Evolutionary conservation across 2,797 vertebrate species (phyloP).

Genomic region (Argyrosomus regius): DNA sequence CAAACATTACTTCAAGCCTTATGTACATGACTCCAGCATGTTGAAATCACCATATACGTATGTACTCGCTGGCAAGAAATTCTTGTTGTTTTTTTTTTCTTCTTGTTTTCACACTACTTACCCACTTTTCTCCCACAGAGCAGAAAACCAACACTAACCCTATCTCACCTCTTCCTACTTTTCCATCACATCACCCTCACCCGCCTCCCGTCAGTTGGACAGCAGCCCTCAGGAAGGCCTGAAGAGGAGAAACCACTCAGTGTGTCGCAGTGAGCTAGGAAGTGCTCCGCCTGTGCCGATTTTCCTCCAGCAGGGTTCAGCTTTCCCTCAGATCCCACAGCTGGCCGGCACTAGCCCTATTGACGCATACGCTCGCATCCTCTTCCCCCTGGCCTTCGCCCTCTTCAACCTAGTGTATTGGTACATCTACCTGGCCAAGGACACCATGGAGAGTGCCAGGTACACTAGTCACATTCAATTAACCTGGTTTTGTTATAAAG

Average conservation of each 20-base stretch:
- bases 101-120: not conserved
- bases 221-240: conserved; percentile 81
- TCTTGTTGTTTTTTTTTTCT: not conserved
- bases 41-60: conserved; percentile 4
- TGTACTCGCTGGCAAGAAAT: not conserved
- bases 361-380: conserved; percentile 91
- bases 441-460: conserved; percentile 89
- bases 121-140: not conserved
- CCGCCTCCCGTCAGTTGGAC: conserved; percentile 68
- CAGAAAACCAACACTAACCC: conserved; percentile 14
- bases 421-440: conserved; percentile 93
- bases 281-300: conserved; percentile 74
- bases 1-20: conserved; percentile 39
- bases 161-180: conserved; percentile 11
- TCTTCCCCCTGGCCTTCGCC: conserved; percentile 93
- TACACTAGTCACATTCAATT: conserved; percentile 45
- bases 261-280: conserved; percentile 78
- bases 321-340: conserved; percentile 78
- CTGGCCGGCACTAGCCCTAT: conserved; percentile 93
- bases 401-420: conserved; percentile 95
- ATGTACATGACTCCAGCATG: conserved; percentile 24
- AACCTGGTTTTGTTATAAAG: not conserved
- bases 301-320: conserved; percentile 84
- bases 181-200: conserved; percentile 1
- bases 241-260: conserved; percentile 90